phyloP scores from a whole-genome alignment of 92 coral and sea anemone genomes.

The Zoanthus sansibaricus region DNA sequence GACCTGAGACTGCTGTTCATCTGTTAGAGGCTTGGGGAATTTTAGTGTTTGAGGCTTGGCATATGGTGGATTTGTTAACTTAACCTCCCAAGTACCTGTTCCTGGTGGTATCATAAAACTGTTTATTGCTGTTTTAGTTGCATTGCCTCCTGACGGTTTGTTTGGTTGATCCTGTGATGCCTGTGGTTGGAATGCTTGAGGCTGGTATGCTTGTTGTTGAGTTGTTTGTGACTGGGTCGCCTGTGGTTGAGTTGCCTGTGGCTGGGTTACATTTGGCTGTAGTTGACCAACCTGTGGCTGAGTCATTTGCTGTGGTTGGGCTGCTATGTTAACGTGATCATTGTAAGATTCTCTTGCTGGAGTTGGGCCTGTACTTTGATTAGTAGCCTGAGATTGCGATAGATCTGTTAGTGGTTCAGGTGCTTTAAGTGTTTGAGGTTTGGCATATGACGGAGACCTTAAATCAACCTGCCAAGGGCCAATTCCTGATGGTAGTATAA shows the following conservation, averaged over 20 bases:
- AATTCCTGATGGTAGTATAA: background rate
- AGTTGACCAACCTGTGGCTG: background rate
- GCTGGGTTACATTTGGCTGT: background rate
- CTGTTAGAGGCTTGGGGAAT: background rate
- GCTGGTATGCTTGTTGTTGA: slow-evolving; percentile 12
- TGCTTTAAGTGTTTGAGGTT: background rate
- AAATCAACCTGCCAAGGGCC: background rate
- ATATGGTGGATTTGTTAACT: background rate
- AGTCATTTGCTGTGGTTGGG: slow-evolving; percentile 31
- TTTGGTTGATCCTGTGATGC: slow-evolving; percentile 18
- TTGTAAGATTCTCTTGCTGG: background rate
- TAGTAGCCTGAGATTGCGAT: slow-evolving; percentile 5
- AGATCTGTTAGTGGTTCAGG: slow-evolving; percentile 3
- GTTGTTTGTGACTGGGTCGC: background rate
- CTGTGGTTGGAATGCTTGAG: background rate
- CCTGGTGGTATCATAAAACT: background rate
- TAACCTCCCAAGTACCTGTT: background rate
- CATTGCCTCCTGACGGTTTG: background rate
- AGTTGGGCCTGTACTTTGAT: slow-evolving; percentile 6
- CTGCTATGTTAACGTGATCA: slow-evolving; percentile 11
- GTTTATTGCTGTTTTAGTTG: background rate
- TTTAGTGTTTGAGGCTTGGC: background rate
- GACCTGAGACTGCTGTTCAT: background rate
- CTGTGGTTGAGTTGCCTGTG: slow-evolving; percentile 37
- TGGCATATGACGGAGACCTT: background rate